Evolutionary conservation across 2,888 invertebrate species (phyloP).

Genomic region (Chorisops tibialis): DNA sequence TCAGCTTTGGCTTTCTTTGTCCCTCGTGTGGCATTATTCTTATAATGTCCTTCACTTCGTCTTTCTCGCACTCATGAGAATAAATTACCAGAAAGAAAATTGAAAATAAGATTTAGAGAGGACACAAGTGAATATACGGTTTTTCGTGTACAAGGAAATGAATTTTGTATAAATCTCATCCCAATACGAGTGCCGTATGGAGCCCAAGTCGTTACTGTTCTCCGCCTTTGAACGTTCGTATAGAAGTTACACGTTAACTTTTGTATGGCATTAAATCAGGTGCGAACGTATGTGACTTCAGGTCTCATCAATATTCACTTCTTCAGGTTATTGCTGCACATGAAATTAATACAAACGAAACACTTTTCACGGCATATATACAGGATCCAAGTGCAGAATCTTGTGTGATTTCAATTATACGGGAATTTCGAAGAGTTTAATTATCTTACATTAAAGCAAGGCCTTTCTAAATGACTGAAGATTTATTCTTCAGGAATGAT

Average conservation of each 20-base stretch:
- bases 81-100: constrained; percentile 34
- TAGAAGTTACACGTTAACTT: neutral
- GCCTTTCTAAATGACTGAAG: too few species aligned
- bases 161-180: constrained; percentile 29
- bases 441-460: too few species aligned
- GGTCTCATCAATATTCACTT: neutral
- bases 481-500: too few species aligned
- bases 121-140: constrained; percentile 30
- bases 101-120: constrained; percentile 34
- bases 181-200: constrained; percentile 15
- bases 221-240: too few species aligned
- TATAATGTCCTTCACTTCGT: constrained; percentile 22
- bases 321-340: neutral
- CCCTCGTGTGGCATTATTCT: constrained; percentile 30
- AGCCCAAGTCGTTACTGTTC: neutral
- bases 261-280: neutral
- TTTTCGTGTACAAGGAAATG: constrained; percentile 25
- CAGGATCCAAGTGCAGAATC: too few species aligned
- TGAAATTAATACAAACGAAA: too few species aligned
- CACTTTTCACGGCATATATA: too few species aligned
- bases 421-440: too few species aligned
- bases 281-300: neutral
- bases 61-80: constrained; percentile 30
- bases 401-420: too few species aligned
- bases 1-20: constrained; percentile 19